These are phyloP conservation scores for Rhyacichthys aspro DNA, from an alignment of 2,797 vertebrate genomes.

Conservation along the genomic window DNA sequence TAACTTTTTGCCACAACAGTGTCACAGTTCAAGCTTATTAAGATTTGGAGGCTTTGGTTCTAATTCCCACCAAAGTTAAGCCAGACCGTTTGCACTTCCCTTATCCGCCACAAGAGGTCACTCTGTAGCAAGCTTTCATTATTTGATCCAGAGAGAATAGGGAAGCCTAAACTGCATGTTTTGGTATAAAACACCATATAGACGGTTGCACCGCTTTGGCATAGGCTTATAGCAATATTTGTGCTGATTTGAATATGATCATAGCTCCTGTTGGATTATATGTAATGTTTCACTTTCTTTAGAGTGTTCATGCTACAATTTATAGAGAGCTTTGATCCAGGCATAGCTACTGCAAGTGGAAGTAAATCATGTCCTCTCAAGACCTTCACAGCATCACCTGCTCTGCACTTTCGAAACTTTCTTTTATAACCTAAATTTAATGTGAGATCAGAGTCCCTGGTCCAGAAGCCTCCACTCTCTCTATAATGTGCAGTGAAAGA, in stretches of 20 bases:
- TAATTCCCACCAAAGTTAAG: too few species aligned
- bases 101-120: constrained; percentile 56
- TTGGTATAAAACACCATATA: neutral
- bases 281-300: neutral
- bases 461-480: constrained; percentile 2
- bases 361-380: constrained; percentile 53
- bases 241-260: too few species aligned
- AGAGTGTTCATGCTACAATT: constrained; percentile 8
- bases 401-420: constrained; percentile 50
- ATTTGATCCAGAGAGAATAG: too few species aligned
- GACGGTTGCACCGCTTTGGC: too few species aligned
- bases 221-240: too few species aligned
- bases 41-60: too few species aligned
- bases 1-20: too few species aligned
- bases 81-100: neutral
- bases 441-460: constrained; percentile 31
- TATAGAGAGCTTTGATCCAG: constrained; percentile 43
- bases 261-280: neutral
- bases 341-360: constrained; percentile 20
- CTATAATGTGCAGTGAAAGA: constrained; percentile 35
- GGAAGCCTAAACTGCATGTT: too few species aligned
- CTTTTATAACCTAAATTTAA: constrained; percentile 62
- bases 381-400: constrained; percentile 40
- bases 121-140: constrained; percentile 23
- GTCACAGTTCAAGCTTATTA: too few species aligned